Evolutionary conservation across 2,888 invertebrate species (phyloP), one percentile per base, ranked within the genome.

Genomic region (Calephelis perditalis): DNA sequence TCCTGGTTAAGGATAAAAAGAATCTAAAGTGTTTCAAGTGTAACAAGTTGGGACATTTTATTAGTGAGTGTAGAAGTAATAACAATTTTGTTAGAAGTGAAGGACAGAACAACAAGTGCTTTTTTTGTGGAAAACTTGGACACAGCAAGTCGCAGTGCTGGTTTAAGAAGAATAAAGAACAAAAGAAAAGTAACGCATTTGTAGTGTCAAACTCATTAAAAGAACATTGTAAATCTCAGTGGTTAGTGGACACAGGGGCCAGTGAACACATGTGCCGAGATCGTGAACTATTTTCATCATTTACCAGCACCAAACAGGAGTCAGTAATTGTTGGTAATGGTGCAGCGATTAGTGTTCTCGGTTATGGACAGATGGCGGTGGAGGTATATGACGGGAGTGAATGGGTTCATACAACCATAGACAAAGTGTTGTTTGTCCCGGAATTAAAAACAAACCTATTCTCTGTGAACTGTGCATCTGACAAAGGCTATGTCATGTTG

Each of bases 231-330:
- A 11, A 67, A 60, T 63, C 66, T 8, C 35, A 64, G 46, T 70
- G 66, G 64, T 45, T 70, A 64, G 68, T 69, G 49, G 68, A 70
- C 55, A 56, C 67, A 1, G 69, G 67, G 8, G 66, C 68, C 2
- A 69, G 66, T 26, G 64, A 70, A 54, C 68, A 70, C 44, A 70
- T 70, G 71, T 70, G 69, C 43, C 52, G 63, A 2, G 61, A 69
- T 62, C 63, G 62, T 12, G 49, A 43, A 26, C 56, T 70, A n/a
- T 71, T 71, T 63, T 59, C 65, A 40, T 59, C 65, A 47, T 69
- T 60, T 43, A 43, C 56, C 7, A 15, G 2, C 7, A 10, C 52
- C 7, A 9, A 15, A 7, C 35, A 63, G 8, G 59, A 68, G 62
- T 55, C 62, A 0, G 69, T 70, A 6, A 66, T 64, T 6, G 61